A percentile compares a stretch with the other conserved stretches of the same genome.
Conservation (phyloP, 1,140 invertebrate species). For the Atta colombica region DNA sequence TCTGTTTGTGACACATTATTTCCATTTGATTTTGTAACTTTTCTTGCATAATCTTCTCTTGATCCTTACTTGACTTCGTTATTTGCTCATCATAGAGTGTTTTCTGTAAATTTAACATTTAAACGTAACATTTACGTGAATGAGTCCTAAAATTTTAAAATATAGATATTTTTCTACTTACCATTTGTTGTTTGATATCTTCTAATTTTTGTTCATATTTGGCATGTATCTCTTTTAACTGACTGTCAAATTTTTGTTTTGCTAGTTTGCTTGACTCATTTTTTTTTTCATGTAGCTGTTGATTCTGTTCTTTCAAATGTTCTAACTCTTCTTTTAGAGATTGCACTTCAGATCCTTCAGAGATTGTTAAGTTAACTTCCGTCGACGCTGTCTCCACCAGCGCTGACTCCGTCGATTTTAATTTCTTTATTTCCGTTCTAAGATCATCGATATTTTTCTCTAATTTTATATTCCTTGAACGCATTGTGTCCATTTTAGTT, state of each 20-base stretch:
- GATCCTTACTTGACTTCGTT: conserved; percentile 86
- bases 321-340: conserved; percentile 66
- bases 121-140: conserved; percentile 1
- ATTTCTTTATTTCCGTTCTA: conserved; percentile 74
- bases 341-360: conserved; percentile 66
- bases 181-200: conserved; percentile 84
- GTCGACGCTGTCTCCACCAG: conserved; percentile 34
- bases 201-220: conserved; percentile 84
- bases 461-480: conserved; percentile 79
- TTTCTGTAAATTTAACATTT: conserved; percentile 77
- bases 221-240: conserved; percentile 79
- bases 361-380: conserved; percentile 55
- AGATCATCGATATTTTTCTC: conserved; percentile 81
- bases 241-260: conserved; percentile 70
- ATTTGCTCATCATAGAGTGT: conserved; percentile 83
- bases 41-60: conserved; percentile 85
- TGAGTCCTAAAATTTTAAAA: conserved; percentile 37
- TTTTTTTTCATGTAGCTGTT: conserved; percentile 59
- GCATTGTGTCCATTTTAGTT: conserved; percentile 78
- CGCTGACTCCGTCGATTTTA: conserved; percentile 59
- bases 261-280: conserved; percentile 57
- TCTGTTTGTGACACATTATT: conserved; percentile 85
- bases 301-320: conserved; percentile 61
- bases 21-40: conserved; percentile 85
- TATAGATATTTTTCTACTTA: conserved; percentile 70